phyloP scores from a whole-genome alignment of 2,113 vertebrate species.

The Epinephelus cyanopodus region DNA sequence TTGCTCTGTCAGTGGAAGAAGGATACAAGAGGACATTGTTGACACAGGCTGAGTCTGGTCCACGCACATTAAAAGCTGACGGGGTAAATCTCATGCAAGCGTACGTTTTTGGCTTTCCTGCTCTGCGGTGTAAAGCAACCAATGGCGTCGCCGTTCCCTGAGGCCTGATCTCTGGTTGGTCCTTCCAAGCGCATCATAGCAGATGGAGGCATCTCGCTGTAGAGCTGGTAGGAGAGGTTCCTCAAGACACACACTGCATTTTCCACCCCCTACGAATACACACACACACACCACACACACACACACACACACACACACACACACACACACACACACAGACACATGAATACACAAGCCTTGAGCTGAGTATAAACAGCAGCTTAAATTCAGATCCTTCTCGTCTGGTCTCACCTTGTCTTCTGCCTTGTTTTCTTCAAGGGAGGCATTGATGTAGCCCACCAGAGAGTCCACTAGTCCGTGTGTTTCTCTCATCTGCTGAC shows the following conservation, averaged over 20 bases:
- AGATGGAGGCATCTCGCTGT: constrained; percentile 89
- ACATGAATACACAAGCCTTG: background rate
- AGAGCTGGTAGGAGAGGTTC: constrained; percentile 96
- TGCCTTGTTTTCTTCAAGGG: constrained; percentile 87
- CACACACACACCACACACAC: constrained; percentile 2
- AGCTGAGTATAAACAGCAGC: background rate
- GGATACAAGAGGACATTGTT: background rate
- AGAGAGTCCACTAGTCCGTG: constrained; percentile 90
- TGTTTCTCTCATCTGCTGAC: constrained; percentile 91
- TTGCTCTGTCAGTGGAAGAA: constrained; percentile 73
- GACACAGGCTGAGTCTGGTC: background rate
- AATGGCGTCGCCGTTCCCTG: constrained; percentile 82
- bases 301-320: background rate
- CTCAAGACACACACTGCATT: constrained; percentile 92
- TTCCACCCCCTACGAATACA: constrained; percentile 89
- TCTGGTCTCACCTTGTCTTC: constrained; percentile 90
- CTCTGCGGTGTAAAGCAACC: constrained; percentile 95
- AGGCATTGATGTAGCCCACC: constrained; percentile 88
- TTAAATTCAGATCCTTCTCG: background rate
- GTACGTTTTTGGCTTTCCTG: constrained; percentile 91
- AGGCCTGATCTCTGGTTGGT: constrained; percentile 74
- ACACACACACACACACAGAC: constrained; percentile 21
- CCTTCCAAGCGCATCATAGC: constrained; percentile 87
- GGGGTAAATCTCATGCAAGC: background rate
- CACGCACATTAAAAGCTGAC: background rate